Conservation (phyloP, 37 sponge, comb jelly and placozoan species). For the Theonella swinhoei region DNA sequence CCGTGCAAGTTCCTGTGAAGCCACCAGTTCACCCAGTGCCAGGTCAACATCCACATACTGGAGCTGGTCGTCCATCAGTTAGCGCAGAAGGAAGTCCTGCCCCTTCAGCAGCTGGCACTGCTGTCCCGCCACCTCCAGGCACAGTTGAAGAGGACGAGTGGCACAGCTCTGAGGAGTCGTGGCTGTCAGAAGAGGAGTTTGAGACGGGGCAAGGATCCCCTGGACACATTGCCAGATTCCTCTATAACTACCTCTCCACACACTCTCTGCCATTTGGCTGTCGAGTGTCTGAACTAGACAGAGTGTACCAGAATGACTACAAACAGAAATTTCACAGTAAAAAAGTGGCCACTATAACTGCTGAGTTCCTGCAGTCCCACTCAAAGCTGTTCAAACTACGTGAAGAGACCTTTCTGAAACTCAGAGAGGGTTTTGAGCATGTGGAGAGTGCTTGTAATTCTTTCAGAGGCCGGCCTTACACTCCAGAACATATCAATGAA, state of each 20-base stretch:
- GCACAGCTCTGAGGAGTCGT: background rate
- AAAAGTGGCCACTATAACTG: background rate
- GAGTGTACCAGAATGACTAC: background rate
- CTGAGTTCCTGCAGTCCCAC: background rate
- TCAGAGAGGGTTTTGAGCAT: background rate
- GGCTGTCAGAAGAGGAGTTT: background rate
- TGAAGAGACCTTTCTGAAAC: background rate
- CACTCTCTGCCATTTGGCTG: background rate
- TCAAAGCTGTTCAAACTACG: background rate
- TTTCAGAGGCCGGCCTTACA: background rate
- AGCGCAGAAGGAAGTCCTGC: too few species aligned
- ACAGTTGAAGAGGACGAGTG: background rate
- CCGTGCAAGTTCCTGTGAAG: too few species aligned
- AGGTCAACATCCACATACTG: too few species aligned
- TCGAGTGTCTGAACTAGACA: background rate
- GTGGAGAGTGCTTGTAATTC: background rate
- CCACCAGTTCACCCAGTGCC: too few species aligned
- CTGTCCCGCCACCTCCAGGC: too few species aligned
- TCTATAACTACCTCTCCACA: background rate
- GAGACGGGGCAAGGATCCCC: background rate
- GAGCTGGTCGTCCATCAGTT: too few species aligned
- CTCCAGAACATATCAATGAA: background rate
- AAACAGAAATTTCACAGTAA: background rate
- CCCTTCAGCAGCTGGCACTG: too few species aligned
- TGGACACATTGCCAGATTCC: background rate